Evolutionary conservation across 2,113 vertebrate species (phyloP).

Genomic region (Dermatemys mawii): DNA sequence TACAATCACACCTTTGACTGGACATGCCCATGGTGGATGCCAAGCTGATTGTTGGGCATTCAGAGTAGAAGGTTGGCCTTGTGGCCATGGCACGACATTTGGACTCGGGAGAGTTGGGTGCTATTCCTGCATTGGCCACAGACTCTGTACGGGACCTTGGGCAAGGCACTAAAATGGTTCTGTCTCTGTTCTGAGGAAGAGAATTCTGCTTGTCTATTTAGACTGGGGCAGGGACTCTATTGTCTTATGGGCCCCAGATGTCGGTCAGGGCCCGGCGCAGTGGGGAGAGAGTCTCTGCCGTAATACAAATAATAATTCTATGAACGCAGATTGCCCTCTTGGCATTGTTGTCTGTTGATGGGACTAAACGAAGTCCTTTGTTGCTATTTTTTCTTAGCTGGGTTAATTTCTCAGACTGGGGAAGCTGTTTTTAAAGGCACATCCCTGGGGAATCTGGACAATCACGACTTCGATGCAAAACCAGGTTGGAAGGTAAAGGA

Average conservation of each 20-base stretch:
- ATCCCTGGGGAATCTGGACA: slow-evolving; percentile 26
- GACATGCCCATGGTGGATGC: too few relatives aligned
- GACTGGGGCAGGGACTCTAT: background rate
- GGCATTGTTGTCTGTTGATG: background rate
- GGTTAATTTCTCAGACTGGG: background rate
- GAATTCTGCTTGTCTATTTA: background rate
- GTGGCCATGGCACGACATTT: too few relatives aligned
- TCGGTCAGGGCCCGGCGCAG: too few relatives aligned
- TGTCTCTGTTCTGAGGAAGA: background rate
- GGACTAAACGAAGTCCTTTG: background rate
- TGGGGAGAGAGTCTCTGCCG: background rate
- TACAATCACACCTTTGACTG: background rate
- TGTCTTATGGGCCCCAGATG: too few relatives aligned
- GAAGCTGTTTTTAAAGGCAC: slow-evolving; percentile 47
- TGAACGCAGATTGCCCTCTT: rapidly evolving
- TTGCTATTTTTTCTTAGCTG: slow-evolving; percentile 21
- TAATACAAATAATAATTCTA: background rate
- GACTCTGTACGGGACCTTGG: background rate
- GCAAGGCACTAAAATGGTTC: background rate
- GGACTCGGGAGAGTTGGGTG: background rate
- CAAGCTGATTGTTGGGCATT: too few relatives aligned
- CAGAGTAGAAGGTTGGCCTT: background rate
- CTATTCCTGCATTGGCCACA: background rate
- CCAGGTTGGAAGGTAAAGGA: slow-evolving; percentile 36
- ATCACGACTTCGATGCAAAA: slow-evolving; percentile 1